Conservation (phyloP, 2,113 vertebrate species). For the Gymnarchus niloticus region DNA sequence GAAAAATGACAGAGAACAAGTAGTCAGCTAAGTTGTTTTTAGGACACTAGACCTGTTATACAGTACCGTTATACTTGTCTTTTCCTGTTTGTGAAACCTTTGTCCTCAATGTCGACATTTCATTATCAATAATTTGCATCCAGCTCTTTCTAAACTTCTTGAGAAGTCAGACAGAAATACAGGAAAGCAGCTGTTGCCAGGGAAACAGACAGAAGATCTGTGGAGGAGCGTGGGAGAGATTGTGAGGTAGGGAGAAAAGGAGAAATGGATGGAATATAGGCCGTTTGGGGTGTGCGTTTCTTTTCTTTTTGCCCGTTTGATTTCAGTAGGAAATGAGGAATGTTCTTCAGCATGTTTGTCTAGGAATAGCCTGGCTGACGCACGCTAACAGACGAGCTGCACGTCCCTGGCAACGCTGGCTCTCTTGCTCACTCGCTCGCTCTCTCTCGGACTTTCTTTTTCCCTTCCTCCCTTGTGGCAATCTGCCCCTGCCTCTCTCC, state of each 20-base stretch:
- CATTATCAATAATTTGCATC: neutral
- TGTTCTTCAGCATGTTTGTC: constrained; percentile 52
- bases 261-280: constrained; percentile 37
- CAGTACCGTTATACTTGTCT: neutral
- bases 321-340: constrained; percentile 46
- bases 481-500: constrained; percentile 4
- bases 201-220: constrained; percentile 56
- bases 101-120: neutral
- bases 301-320: constrained; percentile 46
- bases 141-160: constrained; percentile 24
- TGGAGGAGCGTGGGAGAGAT: constrained; percentile 44
- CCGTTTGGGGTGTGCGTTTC: constrained; percentile 42
- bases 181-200: constrained; percentile 70
- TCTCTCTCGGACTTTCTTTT: constrained; percentile 45
- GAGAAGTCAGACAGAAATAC: constrained; percentile 58
- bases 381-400: constrained; percentile 58
- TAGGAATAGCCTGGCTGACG: constrained; percentile 65
- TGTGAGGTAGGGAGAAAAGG: constrained; percentile 47
- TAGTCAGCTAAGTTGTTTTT: neutral
- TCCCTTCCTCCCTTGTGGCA: constrained; percentile 31
- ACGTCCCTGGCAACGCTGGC: constrained; percentile 54
- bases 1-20: neutral
- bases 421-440: neutral
- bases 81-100: constrained; percentile 1
- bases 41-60: neutral